Evolutionary conservation across 2,113 vertebrate species (phyloP), one percentile per base, ranked within the genome.

Genomic region (Trichomycterus rosablanca): DNA sequence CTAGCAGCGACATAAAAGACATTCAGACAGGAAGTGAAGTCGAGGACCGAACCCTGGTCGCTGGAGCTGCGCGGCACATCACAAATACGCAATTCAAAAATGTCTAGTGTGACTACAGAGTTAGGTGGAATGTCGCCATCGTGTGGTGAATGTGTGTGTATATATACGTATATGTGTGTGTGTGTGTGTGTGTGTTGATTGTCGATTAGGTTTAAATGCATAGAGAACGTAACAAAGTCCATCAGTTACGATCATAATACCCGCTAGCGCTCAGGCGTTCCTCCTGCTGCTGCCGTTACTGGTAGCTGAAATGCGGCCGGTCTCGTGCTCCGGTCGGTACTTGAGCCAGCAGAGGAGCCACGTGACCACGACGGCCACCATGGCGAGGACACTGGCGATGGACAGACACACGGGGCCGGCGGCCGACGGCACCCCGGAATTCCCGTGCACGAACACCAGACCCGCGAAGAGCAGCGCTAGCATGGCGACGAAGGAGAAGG

Each of bases 301-400:
- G 58, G 82, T 80, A 60, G 83, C 78, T 35, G 79, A 88, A 32
- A 54, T 61, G 71, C 34, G 81, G 58, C 75, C 80, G 7, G 78
- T 71, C 77, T 89, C 69, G 69, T 82, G 81, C 74, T 93, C 91
- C n/a, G 92, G 91, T 80, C 93, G 84, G 74, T 95, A 93, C 80
- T 95, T 93, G 59, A 93, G 86, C 90, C 94, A 94, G 77, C 91
- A 95, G 76, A 94, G 91, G 63, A 95, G 82, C 90, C 92, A 97
- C 8, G 92, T 94, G 77, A 96, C 89, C 11, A 95, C 89, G 66
- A 93, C 91, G 0, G 94, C 92, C 79, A 95, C 90, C 82, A 97
- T 90, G 56, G 93, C 93, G 51, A 97, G 80, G 78, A 93, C 89
- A 84, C 93, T 93, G 74, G 93, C 93, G 3, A 94, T 90, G 2